Base-by-base conservation (phyloP, 1,140 invertebrate species). In the Eurosta solidaginis region DNA sequence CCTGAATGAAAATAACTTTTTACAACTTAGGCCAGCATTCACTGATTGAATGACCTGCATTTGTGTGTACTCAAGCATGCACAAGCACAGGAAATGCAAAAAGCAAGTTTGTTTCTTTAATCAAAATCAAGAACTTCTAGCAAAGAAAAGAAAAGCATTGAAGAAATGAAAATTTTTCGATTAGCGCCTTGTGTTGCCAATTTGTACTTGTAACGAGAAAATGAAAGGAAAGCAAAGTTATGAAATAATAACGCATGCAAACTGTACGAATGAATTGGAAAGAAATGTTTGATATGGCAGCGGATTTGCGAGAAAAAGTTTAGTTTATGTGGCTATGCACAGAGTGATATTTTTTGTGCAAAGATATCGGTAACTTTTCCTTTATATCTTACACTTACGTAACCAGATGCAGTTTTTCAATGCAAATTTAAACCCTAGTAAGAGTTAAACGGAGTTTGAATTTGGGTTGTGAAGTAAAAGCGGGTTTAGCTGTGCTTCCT, bases 161-260 rank as follows among this genome's bases (percentile, higher is more conserved):
- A 68, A 68, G 27, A 68, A 68, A 40, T 17, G 2, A 22, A 36
- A 40, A 68, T 40, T 20, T 40, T 68, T 5, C 27, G 27, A 2
- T 14, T 20, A 20, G n/a, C 59, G 2, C 29, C 33, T 17, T n/a
- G 33, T 40, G 59, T 42, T 40, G 59, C 59, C 33, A 68, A 10
- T 29, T 40, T n/a, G 59, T 9, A n/a, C n/a, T 2, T 17, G 10
- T 68, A 68, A 68, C 36, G 59, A 68, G 59, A 40, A 68, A 68
- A 36, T 68, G 33, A 68, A 68, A 40, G 59, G 22, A 68, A 68
- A n/a, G 14, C 54, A 59, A 40, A 68, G 59, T 68, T 40, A 68
- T 40, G 27, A 17, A 59, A 36, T 54, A 54, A 27, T 9, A 54
- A 27, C 10, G 29, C 4, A 59, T 33, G 25, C 59, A 68, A 40